These are phyloP conservation scores for Hedychridium roseum DNA, from an alignment of 2,888 invertebrate species.

Conservation along the genomic window DNA sequence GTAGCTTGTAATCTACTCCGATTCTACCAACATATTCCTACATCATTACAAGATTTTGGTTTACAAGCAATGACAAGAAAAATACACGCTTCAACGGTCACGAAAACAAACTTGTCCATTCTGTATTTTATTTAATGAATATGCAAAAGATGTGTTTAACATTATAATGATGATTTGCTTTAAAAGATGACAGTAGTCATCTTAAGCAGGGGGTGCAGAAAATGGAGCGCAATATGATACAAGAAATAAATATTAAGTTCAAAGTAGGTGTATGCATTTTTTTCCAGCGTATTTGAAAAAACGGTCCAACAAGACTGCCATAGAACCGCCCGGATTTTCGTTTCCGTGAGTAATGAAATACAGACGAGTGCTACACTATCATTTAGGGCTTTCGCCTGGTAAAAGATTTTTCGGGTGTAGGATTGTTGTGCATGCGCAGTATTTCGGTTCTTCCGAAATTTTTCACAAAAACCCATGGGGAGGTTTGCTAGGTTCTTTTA, in stretches of 20 bases:
- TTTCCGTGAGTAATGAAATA: conserved; percentile 56
- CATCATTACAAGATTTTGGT: no score
- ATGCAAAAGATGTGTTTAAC: neutral
- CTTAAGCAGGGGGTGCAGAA: no score
- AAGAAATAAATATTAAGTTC: no score
- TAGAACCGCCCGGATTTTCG: conserved; percentile 46
- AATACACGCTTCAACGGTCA: neutral
- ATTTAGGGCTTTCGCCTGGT: conserved; percentile 8
- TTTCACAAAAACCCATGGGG: no score
- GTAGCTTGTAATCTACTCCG: no score
- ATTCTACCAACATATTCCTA: no score
- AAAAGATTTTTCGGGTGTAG: conserved; percentile 6
- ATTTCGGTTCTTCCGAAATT: conserved; percentile 2
- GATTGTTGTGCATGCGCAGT: conserved; percentile 39
- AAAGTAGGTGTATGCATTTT: conserved; percentile 23
- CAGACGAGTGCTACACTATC: conserved; percentile 6
- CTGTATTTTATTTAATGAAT: neutral
- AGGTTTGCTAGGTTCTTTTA: no score
- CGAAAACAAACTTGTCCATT: neutral
- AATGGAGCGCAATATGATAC: no score
- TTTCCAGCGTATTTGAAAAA: conserved; percentile 55
- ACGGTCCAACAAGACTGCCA: conserved; percentile 43
- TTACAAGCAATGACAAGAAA: no score
- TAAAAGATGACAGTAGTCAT: no score
- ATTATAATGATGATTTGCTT: no score